Evolutionary conservation across 2,797 vertebrate species (phyloP).

Genomic region (Ispidina lecontei): DNA sequence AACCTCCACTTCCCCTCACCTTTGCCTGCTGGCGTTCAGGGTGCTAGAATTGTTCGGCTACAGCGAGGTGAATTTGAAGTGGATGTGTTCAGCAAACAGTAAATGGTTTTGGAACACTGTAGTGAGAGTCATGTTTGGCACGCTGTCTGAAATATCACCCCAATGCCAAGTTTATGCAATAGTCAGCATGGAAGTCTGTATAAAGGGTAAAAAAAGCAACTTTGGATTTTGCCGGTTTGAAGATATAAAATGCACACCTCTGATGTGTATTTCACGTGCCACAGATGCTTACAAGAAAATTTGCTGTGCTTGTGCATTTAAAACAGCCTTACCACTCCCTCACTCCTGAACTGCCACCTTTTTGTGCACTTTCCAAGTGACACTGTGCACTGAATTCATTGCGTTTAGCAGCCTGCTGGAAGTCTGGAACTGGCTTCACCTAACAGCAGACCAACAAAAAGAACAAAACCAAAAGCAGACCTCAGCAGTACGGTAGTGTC

Average conservation of each 20-base stretch:
- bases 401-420: background rate
- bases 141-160: slow-evolving; percentile 20
- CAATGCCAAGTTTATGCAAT: slow-evolving; percentile 26
- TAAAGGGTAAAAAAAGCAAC: background rate
- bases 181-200: background rate
- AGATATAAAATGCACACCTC: accelerated
- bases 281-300: background rate
- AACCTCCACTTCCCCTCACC: background rate
- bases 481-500: accelerated
- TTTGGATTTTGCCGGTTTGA: background rate
- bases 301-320: background rate
- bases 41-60: background rate
- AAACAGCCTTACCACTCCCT: background rate
- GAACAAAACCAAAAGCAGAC: background rate
- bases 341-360: background rate
- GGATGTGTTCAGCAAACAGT: slow-evolving; percentile 34
- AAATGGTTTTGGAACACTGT: slow-evolving; percentile 11
- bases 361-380: background rate
- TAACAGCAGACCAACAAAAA: background rate
- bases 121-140: slow-evolving; percentile 51
- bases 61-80: background rate
- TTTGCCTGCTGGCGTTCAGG: slow-evolving; percentile 25
- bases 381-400: background rate
- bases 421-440: background rate
- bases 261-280: background rate